Evolutionary conservation across 2,797 vertebrate genomes (phyloP).

Genomic region (Alcedo atthis): DNA sequence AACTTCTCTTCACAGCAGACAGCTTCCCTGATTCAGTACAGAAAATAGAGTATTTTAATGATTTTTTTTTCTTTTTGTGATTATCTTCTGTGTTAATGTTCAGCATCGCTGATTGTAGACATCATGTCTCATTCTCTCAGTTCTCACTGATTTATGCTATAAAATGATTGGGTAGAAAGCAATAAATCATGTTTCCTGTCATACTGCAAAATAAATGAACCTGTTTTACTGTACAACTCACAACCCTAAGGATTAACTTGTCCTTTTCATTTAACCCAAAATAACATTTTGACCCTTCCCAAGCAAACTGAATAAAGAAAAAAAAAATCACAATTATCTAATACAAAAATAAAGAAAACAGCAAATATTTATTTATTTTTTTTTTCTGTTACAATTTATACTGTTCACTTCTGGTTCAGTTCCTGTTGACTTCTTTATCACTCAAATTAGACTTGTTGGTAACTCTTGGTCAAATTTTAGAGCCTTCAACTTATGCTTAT

Average conservation of each 20-base stretch:
- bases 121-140: neutral
- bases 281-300: neutral
- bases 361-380: neutral
- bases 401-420: neutral
- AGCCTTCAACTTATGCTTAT: neutral
- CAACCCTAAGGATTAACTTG: neutral
- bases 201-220: slow-evolving; percentile 25
- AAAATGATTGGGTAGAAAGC: neutral
- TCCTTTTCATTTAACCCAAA: neutral
- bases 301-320: neutral
- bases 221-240: neutral
- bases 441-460: neutral
- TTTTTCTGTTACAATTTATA: neutral
- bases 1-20: neutral
- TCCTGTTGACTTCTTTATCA: neutral
- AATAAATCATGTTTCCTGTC: slow-evolving; percentile 37
- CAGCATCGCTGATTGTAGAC: neutral
- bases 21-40: neutral
- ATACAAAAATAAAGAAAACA: neutral
- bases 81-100: neutral
- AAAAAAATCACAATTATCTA: accelerated
- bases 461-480: neutral
- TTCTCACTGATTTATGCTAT: slow-evolving; percentile 44
- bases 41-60: neutral
- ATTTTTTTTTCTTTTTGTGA: neutral